Evolutionary conservation across 2,888 invertebrate genomes (phyloP), one percentile per base, ranked within the genome.

Genomic region (Cybosia mesomella): DNA sequence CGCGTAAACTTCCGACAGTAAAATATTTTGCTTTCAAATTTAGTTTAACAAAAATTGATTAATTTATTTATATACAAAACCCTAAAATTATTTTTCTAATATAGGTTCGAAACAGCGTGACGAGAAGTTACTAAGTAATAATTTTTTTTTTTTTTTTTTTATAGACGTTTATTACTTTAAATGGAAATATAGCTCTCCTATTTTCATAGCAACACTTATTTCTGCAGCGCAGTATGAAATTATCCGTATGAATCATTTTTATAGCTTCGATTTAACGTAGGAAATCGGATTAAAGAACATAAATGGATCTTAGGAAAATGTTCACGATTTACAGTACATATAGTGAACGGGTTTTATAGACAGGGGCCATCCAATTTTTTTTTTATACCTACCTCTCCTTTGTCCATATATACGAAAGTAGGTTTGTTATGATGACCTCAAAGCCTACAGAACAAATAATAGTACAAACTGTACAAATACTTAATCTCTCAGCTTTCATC

Each of bases 281-380:
- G 8, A 49, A 49, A 49, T 49, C 49, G 18, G 49, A 49, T 49
- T 49, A n/a, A 49, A 49, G 49, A 49, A 49, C n/a, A 49, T 49
- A 49, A 49, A 49, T 49, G 49, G 49, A n/a, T 49, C 49, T 49
- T 49, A 49, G 49, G 49, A 49, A n/a, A 49, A 49, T 49, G n/a
- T 49, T 49, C 49, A 49, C 49, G n/a, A 49, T n/a, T 49, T 49
- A 49, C n/a, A n/a, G 8, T 28, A 28, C 28, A 2, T 49, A 49
- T n/a, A 49, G 49, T 2, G 2, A 49, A 49, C 54, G 54, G 13
- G 54, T 22, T 24, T 55, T 13, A 55, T 24, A 55, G 22, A 3
- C 3, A 5, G 18, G 43, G 18, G 18, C 43, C 18, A 43, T 43
- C 18, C 43, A 43, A 18, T 49, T 49, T n/a, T 49, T 49, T 49